Conservation (phyloP, 2,888 invertebrate genomes). For the Phengaris alcon region DNA sequence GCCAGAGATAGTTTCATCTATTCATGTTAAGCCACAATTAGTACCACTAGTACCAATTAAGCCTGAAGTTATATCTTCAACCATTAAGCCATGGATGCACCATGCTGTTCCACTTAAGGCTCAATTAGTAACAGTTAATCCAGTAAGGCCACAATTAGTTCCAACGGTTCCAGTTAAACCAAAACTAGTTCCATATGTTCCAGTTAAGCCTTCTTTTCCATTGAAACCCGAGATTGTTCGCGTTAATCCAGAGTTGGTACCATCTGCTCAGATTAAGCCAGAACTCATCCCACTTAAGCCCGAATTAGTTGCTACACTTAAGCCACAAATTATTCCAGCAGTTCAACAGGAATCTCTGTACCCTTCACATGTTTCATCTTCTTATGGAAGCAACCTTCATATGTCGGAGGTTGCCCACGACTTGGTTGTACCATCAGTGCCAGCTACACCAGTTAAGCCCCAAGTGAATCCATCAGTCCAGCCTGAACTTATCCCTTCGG, state of each 20-base stretch:
- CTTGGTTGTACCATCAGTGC: neutral
- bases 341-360: neutral
- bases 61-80: neutral
- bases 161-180: slow-evolving; percentile 12
- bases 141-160: slow-evolving; percentile 2
- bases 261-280: neutral
- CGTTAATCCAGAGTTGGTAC: neutral
- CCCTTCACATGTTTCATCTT: neutral
- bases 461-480: neutral
- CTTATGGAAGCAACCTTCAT: slow-evolving; percentile 16
- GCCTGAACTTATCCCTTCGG: neutral
- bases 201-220: slow-evolving; percentile 2
- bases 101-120: neutral
- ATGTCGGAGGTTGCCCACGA: neutral
- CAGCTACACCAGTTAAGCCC: slow-evolving; percentile 4
- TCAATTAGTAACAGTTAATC: neutral
- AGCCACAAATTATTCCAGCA: slow-evolving; percentile 7
- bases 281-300: slow-evolving; percentile 7
- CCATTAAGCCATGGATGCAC: neutral
- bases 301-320: neutral
- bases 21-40: neutral
- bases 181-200: neutral
- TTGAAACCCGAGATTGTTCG: neutral
- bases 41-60: neutral
- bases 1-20: neutral